Base-by-base conservation (phyloP, 1,140 invertebrate genomes). In the Orius insidiosus region DNA sequence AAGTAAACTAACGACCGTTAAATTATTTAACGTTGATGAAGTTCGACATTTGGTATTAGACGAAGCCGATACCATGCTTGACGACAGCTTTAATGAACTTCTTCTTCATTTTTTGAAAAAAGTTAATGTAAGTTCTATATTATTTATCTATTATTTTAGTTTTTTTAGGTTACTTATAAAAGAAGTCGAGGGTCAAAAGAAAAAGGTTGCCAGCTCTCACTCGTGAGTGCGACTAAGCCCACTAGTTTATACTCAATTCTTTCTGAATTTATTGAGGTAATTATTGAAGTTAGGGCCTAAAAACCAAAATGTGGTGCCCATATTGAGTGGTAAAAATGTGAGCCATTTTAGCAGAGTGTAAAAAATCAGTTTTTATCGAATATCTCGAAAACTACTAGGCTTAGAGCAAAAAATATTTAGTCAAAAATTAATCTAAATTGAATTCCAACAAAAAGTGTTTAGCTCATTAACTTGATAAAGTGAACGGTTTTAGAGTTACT, bases 11-110 rank as follows among this genome's bases (percentile, higher is more conserved):
- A 71, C 76, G 0, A 76, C 77, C 5, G 46, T 14, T 32, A 33
- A 11, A 36, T 43, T 14, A 24, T 49, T 16, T 4, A 14, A 11
- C 13, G 11, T 37, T 19, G 30, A 74, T 74, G 56, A 64, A 78
- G 67, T 88, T 0, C 68, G 69, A 40, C 78, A 85, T 59, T 58
- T 93, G 7, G 78, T 96, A 2, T 54, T 97, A 7, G 93, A 98
- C 65, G 93, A 98, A 68, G 87, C 87, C 1, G 92, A 97, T 60
- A 83, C 89, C 2, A 60, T 97, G 35, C 62, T 95, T 5, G 87
- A 98, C 65, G 78, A 86, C 54, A 85, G 78, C 52, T 97, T 95
- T 60, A 71, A 70, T 54, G 74, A 76, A 1, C 72, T 80, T 56
- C 56, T 89, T 2, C 55, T 62, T 18, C 56, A 69, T 50, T 71